These are phyloP conservation scores for Arctocebus calabarensis DNA, from an alignment of 2,797 vertebrate genomes.

Conservation along the genomic window DNA sequence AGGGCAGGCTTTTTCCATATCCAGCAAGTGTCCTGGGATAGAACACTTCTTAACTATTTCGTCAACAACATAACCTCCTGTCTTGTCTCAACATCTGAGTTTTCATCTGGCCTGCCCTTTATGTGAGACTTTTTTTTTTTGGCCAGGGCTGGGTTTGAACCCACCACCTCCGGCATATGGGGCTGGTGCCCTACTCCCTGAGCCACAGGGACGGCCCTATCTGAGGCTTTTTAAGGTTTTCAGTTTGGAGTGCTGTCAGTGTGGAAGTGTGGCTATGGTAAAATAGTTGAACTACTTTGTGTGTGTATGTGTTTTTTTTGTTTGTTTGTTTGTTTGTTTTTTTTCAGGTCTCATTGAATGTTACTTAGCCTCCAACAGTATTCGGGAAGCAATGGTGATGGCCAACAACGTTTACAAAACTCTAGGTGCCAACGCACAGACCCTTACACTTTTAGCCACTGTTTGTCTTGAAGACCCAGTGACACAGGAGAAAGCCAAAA, in stretches of 20 bases:
- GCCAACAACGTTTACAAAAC: slow-evolving; percentile 99
- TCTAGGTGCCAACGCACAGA: slow-evolving; percentile 97
- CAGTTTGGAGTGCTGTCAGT: background rate
- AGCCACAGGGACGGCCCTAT: background rate
- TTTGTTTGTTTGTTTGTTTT: background rate
- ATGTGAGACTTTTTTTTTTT: background rate
- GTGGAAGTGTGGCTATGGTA: background rate
- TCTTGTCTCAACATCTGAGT: background rate
- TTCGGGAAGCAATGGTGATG: slow-evolving; percentile 99
- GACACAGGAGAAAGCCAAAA: slow-evolving; percentile 98
- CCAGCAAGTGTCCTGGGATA: background rate
- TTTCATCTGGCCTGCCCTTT: background rate
- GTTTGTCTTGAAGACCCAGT: slow-evolving; percentile 98
- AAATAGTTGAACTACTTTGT: background rate
- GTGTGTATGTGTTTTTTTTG: background rate
- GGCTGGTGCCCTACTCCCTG: too few species aligned
- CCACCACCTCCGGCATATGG: too few species aligned
- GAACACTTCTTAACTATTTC: background rate
- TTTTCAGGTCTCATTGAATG: slow-evolving; percentile 96
- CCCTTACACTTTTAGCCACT: slow-evolving; percentile 96
- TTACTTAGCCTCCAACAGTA: slow-evolving; percentile 97
- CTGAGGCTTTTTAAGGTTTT: slow-evolving; percentile 35
- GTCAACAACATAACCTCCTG: background rate
- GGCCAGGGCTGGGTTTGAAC: too few species aligned
- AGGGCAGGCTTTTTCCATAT: background rate